Base-by-base conservation (phyloP, 2,888 invertebrate genomes). In the Carpatolechia fugitivella region DNA sequence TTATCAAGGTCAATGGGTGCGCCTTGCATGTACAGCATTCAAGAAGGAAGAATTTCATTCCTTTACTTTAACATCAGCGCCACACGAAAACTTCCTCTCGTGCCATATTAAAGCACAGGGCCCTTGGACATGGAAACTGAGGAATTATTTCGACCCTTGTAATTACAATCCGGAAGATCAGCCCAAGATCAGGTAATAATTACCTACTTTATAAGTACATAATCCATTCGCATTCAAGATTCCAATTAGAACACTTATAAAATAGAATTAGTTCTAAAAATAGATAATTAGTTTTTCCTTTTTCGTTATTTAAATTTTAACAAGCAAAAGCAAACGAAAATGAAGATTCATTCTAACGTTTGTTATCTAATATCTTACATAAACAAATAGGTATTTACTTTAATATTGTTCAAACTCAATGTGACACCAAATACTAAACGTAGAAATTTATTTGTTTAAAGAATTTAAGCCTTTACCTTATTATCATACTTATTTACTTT, bases 81-180 rank as follows among this genome's bases (percentile, higher is more conserved):
- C 98, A 0, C 98, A 99, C 72, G 98, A 98, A 81, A 97, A 98
- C 81, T 97, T 94, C 80, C 91, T 99, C 10, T 97, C 98, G 2
- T 97, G 98, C 70, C 98, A 98, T 77, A 98, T 99, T 63, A 99
- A 98, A 64, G 93, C 93, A 0, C 93, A 93, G 74, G 94, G 98
- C 0, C 98, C 98, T 0, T 98, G 98, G 98, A 98, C 98, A 0
- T 99, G 98, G 98, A 98, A 98, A 69, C 86, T 99, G 18, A 92
- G 98, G 47, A 98, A 98, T 78, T 97, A 97, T 73, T 98, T 98
- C 71, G 97, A 98, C 81, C 97, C 98, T 0, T 96, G 96, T 80
- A 97, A 98, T 75, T 97, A 94, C 69, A 96, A 95, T 77, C 93
- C 95, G 0, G 96, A 96, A 63, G 95, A 95, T 68, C 95, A 95